These are phyloP conservation scores for Orius insidiosus DNA, from an alignment of 1,140 invertebrate genomes.

Conservation along the genomic window DNA sequence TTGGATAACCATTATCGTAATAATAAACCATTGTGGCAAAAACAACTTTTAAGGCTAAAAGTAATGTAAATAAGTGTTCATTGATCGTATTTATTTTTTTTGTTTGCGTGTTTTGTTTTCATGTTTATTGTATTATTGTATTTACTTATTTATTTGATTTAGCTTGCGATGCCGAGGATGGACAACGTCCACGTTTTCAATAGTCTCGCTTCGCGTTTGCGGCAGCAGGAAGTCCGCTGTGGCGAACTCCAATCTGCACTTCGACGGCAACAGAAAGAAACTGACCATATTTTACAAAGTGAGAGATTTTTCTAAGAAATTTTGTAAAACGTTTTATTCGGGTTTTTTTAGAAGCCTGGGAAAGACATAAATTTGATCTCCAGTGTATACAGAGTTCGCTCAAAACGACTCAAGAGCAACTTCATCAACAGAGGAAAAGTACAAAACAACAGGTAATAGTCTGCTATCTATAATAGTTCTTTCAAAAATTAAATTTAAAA, in stretches of 20 bases:
- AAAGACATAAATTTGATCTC: slow-evolving; percentile 40
- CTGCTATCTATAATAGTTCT: background rate
- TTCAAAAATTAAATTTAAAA: background rate
- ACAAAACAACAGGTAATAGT: slow-evolving; percentile 32
- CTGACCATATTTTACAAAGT: slow-evolving; percentile 46
- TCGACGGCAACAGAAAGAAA: slow-evolving; percentile 41
- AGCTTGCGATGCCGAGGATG: background rate
- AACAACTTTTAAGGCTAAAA: no score
- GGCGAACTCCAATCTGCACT: slow-evolving; percentile 39
- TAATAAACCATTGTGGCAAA: no score
- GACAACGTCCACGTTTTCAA: slow-evolving; percentile 10
- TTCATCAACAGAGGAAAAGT: slow-evolving; percentile 41
- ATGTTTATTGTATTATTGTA: background rate
- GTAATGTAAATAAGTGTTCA: no score
- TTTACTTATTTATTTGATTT: background rate
- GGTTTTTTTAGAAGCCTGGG: slow-evolving; percentile 36
- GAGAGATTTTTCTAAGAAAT: slow-evolving; percentile 22
- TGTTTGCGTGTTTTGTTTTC: background rate
- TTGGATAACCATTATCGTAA: no score
- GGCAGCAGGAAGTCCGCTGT: slow-evolving; percentile 36
- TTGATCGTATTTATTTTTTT: no score
- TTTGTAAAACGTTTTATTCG: background rate
- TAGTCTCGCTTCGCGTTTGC: slow-evolving; percentile 10
- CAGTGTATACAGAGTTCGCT: slow-evolving; percentile 36
- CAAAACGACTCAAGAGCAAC: slow-evolving; percentile 36